Conservation (phyloP, 2,888 invertebrate species). For the Trachelus troglodyta region DNA sequence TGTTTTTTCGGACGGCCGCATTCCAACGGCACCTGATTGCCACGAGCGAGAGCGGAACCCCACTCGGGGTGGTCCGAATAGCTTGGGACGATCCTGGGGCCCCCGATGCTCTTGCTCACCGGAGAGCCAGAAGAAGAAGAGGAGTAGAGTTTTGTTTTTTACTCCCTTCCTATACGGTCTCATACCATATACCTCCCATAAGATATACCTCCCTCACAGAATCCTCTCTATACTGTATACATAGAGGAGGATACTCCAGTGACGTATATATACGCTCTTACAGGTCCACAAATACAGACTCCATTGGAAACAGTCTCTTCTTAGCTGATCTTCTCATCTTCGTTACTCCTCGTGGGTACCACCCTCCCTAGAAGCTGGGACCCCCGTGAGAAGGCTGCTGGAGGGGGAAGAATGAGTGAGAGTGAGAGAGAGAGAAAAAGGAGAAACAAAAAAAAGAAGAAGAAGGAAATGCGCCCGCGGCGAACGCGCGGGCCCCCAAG, state of each 20-base stretch:
- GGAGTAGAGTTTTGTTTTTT: conserved; percentile 37
- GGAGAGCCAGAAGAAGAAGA: background rate
- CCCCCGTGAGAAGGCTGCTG: conserved; percentile 16
- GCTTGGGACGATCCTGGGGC: conserved; percentile 49
- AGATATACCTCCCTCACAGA: conserved; percentile 13
- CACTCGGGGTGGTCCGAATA: conserved; percentile 61
- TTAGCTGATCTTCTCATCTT: conserved; percentile 8
- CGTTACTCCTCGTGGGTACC: conserved; percentile 7
- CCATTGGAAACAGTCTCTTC: background rate
- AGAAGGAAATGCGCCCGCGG: conserved; percentile 28
- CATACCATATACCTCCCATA: background rate
- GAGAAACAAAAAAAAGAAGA: conserved; percentile 32
- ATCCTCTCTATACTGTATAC: conserved; percentile 7
- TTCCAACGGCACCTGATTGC: conserved; percentile 62
- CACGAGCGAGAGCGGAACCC: conserved; percentile 44
- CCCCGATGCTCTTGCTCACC: conserved; percentile 30
- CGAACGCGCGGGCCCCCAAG: conserved; percentile 42
- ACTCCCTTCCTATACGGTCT: conserved; percentile 21
- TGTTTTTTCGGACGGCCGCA: conserved; percentile 58
- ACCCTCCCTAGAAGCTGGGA: background rate
- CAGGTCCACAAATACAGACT: background rate
- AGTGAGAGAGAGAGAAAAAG: conserved; percentile 21
- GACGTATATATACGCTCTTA: background rate
- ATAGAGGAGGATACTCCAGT: background rate
- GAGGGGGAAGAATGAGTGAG: conserved; percentile 23